phyloP scores from a whole-genome alignment of 2,113 vertebrate genomes.

The Thunnus thynnus region DNA sequence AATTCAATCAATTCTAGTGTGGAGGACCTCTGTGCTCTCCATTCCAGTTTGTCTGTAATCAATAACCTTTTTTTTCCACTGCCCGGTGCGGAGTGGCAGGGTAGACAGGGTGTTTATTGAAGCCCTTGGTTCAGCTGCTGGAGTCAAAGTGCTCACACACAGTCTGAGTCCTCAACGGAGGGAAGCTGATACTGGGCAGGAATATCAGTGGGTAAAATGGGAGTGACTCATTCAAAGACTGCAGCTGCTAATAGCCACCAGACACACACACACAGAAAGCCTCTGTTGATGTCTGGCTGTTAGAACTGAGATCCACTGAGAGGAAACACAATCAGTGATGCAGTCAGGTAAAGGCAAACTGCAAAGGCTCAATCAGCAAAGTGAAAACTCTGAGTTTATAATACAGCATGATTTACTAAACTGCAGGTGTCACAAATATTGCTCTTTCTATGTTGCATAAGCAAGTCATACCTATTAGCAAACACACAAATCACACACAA shows the following conservation, averaged over 20 bases:
- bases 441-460: background rate
- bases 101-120: conserved; percentile 46
- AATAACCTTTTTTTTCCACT: conserved; percentile 38
- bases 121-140: conserved; percentile 40
- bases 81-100: background rate
- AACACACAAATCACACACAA: too few relatives aligned
- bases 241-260: conserved; percentile 61
- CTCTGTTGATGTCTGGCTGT: conserved; percentile 50
- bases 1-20: conserved; percentile 41
- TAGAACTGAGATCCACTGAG: conserved; percentile 27
- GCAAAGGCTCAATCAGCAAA: background rate
- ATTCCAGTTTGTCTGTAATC: conserved; percentile 48
- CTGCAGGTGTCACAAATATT: background rate
- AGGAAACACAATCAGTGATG: conserved; percentile 26
- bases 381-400: background rate
- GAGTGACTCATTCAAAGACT: conserved; percentile 56
- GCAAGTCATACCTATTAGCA: background rate
- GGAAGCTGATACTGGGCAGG: conserved; percentile 28
- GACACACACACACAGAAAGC: conserved; percentile 27
- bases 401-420: background rate
- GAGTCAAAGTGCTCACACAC: conserved; percentile 26
- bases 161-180: conserved; percentile 4
- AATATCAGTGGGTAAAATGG: conserved; percentile 25
- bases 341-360: background rate
- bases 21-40: conserved; percentile 10